phyloP scores from a whole-genome alignment of 1,140 invertebrate genomes.

The Zaprionus ghesquierei region DNA sequence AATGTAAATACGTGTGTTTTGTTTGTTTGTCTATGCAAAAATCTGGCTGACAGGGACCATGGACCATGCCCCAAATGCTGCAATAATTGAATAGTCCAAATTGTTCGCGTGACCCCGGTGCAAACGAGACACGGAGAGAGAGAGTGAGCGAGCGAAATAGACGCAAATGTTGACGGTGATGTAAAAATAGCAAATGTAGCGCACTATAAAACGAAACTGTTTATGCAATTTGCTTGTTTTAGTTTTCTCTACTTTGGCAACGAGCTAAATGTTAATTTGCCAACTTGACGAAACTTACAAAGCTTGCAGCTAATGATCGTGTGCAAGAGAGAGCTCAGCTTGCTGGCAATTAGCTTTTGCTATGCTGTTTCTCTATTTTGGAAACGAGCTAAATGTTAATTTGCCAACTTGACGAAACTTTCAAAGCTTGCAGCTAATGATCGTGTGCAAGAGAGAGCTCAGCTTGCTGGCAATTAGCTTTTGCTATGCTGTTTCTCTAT shows the following conservation, averaged over 20 bases:
- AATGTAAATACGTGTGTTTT: constrained; percentile 24
- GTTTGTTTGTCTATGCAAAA: constrained; percentile 49
- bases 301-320: neutral
- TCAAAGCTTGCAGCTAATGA: too few species aligned
- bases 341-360: neutral
- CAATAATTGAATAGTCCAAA: constrained; percentile 68
- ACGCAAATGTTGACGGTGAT: neutral
- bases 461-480: too few species aligned
- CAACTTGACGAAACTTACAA: neutral
- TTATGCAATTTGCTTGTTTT: neutral
- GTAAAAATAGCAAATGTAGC: neutral
- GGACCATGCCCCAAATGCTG: constrained; percentile 50
- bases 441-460: too few species aligned
- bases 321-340: too few species aligned
- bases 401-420: too few species aligned
- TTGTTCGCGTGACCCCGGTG: constrained; percentile 16
- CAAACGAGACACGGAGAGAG: too few species aligned
- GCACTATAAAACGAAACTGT: neutral
- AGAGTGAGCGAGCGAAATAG: neutral
- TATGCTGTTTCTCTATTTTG: too few species aligned
- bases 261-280: neutral
- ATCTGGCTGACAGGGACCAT: constrained; percentile 47
- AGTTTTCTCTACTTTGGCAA: neutral
- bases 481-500: too few species aligned
- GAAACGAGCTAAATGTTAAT: too few species aligned